Conservation (phyloP, 1,140 invertebrate genomes). For the Aporrectodea caliginosa region DNA sequence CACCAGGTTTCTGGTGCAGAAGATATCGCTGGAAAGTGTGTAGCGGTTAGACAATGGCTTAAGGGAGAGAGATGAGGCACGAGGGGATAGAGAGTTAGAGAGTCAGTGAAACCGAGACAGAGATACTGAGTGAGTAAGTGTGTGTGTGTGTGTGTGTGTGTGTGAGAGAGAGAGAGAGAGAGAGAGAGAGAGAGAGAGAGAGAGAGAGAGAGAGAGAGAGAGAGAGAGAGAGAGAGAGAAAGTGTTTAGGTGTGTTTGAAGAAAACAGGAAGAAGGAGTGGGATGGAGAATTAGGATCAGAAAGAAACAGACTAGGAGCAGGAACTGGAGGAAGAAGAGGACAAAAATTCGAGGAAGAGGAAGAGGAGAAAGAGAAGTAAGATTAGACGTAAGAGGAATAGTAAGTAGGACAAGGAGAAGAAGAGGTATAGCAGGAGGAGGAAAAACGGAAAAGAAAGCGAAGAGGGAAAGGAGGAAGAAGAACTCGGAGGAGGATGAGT, state of each 20-base stretch:
- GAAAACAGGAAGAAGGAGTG: background rate
- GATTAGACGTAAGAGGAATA: background rate
- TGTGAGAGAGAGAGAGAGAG: constrained; percentile 35
- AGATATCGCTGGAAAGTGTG: too few relatives aligned
- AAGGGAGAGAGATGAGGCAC: background rate
- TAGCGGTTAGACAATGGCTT: too few relatives aligned
- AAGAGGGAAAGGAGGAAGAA: too few relatives aligned
- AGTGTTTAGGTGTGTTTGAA: constrained; percentile 2
- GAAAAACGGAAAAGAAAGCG: too few relatives aligned
- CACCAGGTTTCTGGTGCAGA: too few relatives aligned
- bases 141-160: constrained; percentile 25
- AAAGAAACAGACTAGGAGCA: too few relatives aligned
- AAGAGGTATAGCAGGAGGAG: background rate
- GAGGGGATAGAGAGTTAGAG: background rate
- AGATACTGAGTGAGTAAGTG: constrained; percentile 26
- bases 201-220: constrained; percentile 23
- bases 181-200: constrained; percentile 28
- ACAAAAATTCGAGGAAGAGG: background rate
- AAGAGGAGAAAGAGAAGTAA: background rate
- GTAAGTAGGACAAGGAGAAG: background rate
- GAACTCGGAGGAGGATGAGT: too few relatives aligned
- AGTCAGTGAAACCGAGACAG: background rate
- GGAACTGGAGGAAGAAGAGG: background rate
- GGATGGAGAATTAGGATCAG: too few relatives aligned
- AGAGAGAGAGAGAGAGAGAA: constrained; percentile 25